Conservation (phyloP, 2,888 invertebrate species). For the Lumbricus terrestris region DNA sequence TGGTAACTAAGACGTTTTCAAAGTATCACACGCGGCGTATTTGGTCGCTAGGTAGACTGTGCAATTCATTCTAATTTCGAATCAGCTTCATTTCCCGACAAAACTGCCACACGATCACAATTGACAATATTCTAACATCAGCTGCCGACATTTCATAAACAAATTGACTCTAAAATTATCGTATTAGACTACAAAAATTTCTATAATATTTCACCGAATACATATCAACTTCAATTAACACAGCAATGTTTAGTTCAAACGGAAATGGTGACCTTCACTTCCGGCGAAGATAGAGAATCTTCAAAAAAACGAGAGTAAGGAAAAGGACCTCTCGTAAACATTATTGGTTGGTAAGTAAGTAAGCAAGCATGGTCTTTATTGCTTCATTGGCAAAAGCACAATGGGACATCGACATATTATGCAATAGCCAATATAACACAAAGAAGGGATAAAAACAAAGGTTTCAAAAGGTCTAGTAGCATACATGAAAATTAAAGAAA, state of each 20-base stretch:
- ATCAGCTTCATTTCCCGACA: neutral
- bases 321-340: neutral
- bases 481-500: no score
- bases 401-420: no score
- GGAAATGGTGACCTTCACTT: neutral
- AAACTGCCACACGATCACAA: neutral
- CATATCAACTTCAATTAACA: neutral
- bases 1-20: constrained; percentile 3
- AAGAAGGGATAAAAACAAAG: no score
- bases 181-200: neutral
- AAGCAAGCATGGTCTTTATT: no score
- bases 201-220: neutral
- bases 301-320: neutral
- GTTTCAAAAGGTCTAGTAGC: no score
- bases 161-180: neutral
- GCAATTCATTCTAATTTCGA: neutral
- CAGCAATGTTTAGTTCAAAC: neutral
- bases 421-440: no score
- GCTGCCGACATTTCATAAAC: neutral
- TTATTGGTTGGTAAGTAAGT: no score
- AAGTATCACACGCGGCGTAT: neutral
- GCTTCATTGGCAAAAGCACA: no score
- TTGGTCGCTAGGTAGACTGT: neutral
- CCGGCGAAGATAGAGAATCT: neutral
- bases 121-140: constrained; percentile 3